A percentile compares a stretch with the other conserved stretches of the same genome.
Conservation (phyloP, 64 coral and sea anemone genomes). For the Hydrozoanthus tunicans region DNA sequence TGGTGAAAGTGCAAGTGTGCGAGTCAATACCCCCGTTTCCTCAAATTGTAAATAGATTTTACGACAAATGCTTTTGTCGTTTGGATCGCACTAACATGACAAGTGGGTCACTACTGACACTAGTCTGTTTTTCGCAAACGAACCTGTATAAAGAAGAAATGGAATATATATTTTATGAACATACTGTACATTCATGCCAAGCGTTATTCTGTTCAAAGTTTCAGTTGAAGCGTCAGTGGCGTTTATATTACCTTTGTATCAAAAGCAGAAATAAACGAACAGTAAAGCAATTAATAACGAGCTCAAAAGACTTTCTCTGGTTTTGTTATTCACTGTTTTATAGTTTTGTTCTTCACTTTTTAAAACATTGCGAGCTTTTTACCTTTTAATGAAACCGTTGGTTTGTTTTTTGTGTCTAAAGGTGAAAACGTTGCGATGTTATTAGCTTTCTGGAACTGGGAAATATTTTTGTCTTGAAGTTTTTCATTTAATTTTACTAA, state of each 20-base stretch:
- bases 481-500: no score
- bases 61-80: conserved; percentile 18
- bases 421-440: no score
- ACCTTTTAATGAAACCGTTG: no score
- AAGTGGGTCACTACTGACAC: neutral
- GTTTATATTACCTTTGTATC: conserved; percentile 54
- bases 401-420: no score
- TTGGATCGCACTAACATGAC: neutral
- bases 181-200: conserved; percentile 61
- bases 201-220: conserved; percentile 51
- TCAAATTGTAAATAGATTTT: conserved; percentile 57
- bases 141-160: conserved; percentile 53
- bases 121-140: neutral
- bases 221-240: conserved; percentile 36
- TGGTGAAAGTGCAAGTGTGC: conserved; percentile 12
- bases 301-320: neutral
- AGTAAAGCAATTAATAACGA: neutral
- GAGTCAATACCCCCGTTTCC: neutral
- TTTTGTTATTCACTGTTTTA: no score
- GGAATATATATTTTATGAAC: conserved; percentile 66
- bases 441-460: no score
- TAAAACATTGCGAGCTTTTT: no score
- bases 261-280: conserved; percentile 47
- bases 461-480: no score
- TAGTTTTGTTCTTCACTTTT: no score